Evolutionary conservation across 1,140 invertebrate species (phyloP), one percentile per base, ranked within the genome.

Genomic region (Bombus impatiens): DNA sequence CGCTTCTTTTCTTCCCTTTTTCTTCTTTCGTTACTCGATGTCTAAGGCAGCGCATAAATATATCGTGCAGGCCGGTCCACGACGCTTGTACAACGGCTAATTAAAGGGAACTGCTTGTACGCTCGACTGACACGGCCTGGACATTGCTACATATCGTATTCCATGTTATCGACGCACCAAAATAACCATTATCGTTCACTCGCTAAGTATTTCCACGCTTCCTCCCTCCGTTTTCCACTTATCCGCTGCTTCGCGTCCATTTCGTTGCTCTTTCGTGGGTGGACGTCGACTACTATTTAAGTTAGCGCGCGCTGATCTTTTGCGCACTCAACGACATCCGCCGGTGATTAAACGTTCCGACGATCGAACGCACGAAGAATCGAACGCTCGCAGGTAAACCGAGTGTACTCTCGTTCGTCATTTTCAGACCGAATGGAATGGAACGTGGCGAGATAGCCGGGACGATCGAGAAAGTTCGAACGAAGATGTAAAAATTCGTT

Each of bases 41-140:
- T 88, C 67, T 67, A 65, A 67, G 68, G 67, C 79, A 37, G 47
- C 44, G 78, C 87, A 80, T 89, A 89, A 89, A 89, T 86, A 89
- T 84, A 88, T 88, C 88, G 88, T 59, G 57, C 77, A 37, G 40
- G 53, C 77, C 70, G 67, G 40, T 78, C 70, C 72, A 28, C 62
- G 65, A 77, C 82, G 71, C 70, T 89, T 37, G 78, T 84, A 82
- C 84, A 70, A 88, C 67, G 68, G 67, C 88, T 89, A 89, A 89
- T 89, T 89, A 89, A 89, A 83, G 85, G 78, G 72, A 57, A 87
- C 86, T 68, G 88, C 87, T 87, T 70, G 87, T 86, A 88, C 82
- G 79, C 75, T 67, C 67, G 65, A 15, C 65, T 62, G 82, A 86
- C 87, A 88, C 83, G 35, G 78, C n/a, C 28, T 62, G 42, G 37